Percentiles rank a stretch among this genome's conserved stretches.
phyloP scores from a whole-genome alignment of 2,888 invertebrate species.

The Laspeyria flexula region DNA sequence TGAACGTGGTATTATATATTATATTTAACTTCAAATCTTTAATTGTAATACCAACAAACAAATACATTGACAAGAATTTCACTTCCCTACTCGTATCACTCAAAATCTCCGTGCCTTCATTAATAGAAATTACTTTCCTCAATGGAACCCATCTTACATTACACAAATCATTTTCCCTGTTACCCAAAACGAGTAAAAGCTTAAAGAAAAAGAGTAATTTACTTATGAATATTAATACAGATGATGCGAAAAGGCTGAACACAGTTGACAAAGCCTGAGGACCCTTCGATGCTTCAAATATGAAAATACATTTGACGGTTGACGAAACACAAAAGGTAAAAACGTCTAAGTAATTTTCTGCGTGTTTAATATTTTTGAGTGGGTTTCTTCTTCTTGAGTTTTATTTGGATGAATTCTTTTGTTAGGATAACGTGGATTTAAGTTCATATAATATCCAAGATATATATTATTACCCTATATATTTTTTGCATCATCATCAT shows the following conservation, averaged over 20 bases:
- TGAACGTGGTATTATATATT: too few species aligned
- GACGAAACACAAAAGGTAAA: conserved; percentile 76
- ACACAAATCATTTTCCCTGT: conserved; percentile 15
- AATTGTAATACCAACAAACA: too few species aligned
- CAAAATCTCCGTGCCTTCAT: conserved; percentile 4
- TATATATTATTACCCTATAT: too few species aligned
- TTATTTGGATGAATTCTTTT: conserved; percentile 6
- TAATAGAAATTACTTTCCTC: conserved; percentile 14
- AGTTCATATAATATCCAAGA: too few species aligned
- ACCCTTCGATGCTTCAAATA: conserved; percentile 63
- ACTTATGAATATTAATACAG: conserved; percentile 84
- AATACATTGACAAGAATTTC: too few species aligned
- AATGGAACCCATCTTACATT: conserved; percentile 1
- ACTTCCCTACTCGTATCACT: neutral
- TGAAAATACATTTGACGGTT: conserved; percentile 82
- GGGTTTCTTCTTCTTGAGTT: conserved; percentile 26
- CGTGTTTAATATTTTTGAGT: conserved; percentile 79
- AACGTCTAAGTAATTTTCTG: conserved; percentile 68
- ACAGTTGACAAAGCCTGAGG: conserved; percentile 64
- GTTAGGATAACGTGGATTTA: neutral
- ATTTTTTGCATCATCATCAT: too few species aligned
- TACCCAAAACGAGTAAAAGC: conserved; percentile 27
- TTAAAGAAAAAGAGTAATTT: conserved; percentile 74
- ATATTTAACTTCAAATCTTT: too few species aligned
- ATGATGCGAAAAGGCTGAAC: conserved; percentile 66